These are phyloP conservation scores for Empis stercorea DNA, from an alignment of 2,888 invertebrate species.

Conservation along the genomic window DNA sequence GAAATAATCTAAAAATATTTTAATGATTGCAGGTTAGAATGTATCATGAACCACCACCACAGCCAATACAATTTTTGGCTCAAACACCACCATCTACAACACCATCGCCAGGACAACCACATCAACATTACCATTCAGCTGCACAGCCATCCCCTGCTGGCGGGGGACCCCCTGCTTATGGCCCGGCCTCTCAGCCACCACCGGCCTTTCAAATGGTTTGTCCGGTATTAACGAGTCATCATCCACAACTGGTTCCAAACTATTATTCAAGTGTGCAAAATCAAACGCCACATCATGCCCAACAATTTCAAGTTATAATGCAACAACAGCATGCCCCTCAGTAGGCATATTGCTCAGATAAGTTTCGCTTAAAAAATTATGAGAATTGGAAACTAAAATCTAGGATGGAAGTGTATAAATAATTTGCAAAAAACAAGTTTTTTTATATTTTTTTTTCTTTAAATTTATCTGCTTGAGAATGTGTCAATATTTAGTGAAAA, in stretches of 20 bases:
- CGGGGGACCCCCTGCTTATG: constrained; percentile 38
- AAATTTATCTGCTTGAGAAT: too few species aligned
- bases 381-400: too few species aligned
- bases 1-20: too few species aligned
- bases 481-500: too few species aligned
- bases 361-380: too few species aligned
- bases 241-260: constrained; percentile 28
- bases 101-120: constrained; percentile 42
- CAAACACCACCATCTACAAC: constrained; percentile 44
- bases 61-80: constrained; percentile 42
- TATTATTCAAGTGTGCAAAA: constrained; percentile 30
- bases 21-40: constrained; percentile 43
- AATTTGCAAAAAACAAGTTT: too few species aligned
- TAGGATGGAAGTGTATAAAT: too few species aligned
- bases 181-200: constrained; percentile 36
- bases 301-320: constrained; percentile 34
- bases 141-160: constrained; percentile 45
- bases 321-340: constrained; percentile 30
- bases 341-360: constrained; percentile 1
- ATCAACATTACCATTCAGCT: constrained; percentile 44
- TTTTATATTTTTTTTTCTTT: too few species aligned
- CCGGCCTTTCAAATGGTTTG: constrained; percentile 47
- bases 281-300: constrained; percentile 31
- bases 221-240: constrained; percentile 39
- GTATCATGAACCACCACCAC: constrained; percentile 49